Conservation (phyloP, 30 jellyfish, hydroid and myxozoan genomes). For the Aurelia coerulea region DNA sequence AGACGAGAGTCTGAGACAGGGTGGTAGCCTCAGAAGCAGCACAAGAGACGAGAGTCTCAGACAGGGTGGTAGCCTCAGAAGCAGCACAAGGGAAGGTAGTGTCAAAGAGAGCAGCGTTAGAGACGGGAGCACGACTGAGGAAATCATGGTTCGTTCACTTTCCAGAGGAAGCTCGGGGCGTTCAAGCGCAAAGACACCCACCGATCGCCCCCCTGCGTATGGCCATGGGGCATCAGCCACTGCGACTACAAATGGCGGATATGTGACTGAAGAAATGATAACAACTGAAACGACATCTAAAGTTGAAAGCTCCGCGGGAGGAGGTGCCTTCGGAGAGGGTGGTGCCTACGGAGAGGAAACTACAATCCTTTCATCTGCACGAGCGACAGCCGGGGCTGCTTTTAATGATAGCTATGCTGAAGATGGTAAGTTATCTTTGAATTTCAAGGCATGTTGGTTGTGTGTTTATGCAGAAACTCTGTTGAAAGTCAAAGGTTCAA, state of each 20-base stretch:
- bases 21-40: not conserved
- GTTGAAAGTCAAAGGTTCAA: too few relatives aligned
- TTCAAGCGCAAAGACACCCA: conserved; percentile 61
- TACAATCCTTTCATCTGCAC: not conserved
- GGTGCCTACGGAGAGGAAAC: conserved; percentile 10
- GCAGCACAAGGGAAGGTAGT: conserved; percentile 4
- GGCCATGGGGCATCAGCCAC: conserved; percentile 27
- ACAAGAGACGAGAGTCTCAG: not conserved
- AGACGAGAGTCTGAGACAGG: not conserved
- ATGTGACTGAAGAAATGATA: conserved; percentile 46
- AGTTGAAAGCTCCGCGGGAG: conserved; percentile 45
- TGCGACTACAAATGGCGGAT: conserved; percentile 26
- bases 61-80: not conserved
- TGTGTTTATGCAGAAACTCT: too few relatives aligned
- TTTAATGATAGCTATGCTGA: conserved; percentile 42
- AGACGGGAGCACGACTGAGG: conserved; percentile 54
- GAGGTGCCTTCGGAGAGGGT: conserved; percentile 4
- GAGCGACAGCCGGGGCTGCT: conserved; percentile 27
- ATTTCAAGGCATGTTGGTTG: too few relatives aligned
- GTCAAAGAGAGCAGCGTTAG: conserved; percentile 15
- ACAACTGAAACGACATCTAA: conserved; percentile 40
- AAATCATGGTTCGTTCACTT: conserved; percentile 45
- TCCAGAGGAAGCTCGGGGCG: conserved; percentile 50
- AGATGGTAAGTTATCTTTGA: conserved; percentile 12
- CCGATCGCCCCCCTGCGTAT: conserved; percentile 75